phyloP scores from a whole-genome alignment of 2,113 vertebrate species.

The Sylvicapra grimmia region DNA sequence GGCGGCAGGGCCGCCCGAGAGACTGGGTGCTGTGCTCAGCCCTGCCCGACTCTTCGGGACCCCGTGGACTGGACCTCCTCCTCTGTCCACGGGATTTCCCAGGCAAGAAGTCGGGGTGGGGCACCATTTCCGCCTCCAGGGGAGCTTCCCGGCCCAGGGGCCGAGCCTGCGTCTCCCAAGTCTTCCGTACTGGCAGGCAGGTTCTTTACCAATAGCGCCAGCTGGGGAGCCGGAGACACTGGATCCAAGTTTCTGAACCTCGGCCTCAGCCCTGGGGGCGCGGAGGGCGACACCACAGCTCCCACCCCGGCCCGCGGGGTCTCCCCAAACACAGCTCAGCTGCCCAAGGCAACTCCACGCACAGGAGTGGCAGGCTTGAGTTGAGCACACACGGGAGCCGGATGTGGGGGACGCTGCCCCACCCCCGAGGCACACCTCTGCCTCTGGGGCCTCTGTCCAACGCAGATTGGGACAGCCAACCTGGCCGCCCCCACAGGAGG shows the following conservation, averaged over 20 bases:
- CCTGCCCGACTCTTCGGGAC: not conserved
- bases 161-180: not conserved
- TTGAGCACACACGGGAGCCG: not conserved
- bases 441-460: not conserved
- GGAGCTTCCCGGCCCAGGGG: not conserved
- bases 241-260: not conserved
- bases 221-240: not conserved
- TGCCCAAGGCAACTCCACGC: not conserved
- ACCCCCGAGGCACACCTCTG: not conserved
- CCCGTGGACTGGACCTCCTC: not conserved
- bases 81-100: not conserved
- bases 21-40: not conserved
- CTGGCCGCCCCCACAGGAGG: not conserved
- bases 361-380: not conserved
- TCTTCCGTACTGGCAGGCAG: not conserved
- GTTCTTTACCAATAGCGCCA: not conserved
- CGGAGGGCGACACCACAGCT: not conserved
- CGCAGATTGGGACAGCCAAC: not conserved
- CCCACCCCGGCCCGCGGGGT: not conserved
- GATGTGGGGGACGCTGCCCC: accelerated
- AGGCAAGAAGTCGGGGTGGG: not conserved
- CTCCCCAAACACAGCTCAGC: not conserved
- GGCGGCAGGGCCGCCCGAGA: not conserved
- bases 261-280: not conserved
- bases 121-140: not conserved